Percentiles rank a stretch among this genome's conserved stretches.
These are phyloP conservation scores for Craterocephalus amniculus DNA, from an alignment of 2,797 vertebrate genomes.

Conservation along the genomic window DNA sequence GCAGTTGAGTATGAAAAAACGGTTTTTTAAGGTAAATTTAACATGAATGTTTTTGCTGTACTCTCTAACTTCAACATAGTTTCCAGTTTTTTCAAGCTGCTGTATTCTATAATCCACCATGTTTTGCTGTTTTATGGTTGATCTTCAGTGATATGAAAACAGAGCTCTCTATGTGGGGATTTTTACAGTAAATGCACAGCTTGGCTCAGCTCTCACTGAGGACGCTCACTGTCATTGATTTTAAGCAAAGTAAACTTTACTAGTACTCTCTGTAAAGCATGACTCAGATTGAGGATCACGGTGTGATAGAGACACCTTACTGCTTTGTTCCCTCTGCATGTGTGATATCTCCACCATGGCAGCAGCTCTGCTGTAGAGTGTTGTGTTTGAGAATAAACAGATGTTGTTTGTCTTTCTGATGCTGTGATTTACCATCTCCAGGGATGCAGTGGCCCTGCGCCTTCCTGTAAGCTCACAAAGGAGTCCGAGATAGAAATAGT, in stretches of 20 bases:
- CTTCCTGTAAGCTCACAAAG: slow-evolving; percentile 75
- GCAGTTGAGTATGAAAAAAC: too few relatives aligned
- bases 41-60: too few relatives aligned
- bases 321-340: slow-evolving; percentile 61
- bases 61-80: too few relatives aligned
- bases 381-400: slow-evolving; percentile 81
- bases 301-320: slow-evolving; percentile 56
- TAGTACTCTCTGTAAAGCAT: slow-evolving; percentile 44
- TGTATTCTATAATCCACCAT: neutral
- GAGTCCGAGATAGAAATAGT: slow-evolving; percentile 69
- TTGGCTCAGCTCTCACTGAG: slow-evolving; percentile 10
- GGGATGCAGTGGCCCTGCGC: slow-evolving; percentile 74
- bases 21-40: too few relatives aligned
- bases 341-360: slow-evolving; percentile 61
- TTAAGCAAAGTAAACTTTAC: slow-evolving; percentile 53
- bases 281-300: slow-evolving; percentile 48
- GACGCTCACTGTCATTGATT: slow-evolving; percentile 31
- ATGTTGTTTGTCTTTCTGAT: slow-evolving; percentile 85
- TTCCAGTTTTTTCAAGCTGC: too few relatives aligned
- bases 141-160: slow-evolving; percentile 16
- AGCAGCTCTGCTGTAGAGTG: slow-evolving; percentile 65
- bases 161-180: neutral
- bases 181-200: slow-evolving; percentile 29
- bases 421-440: slow-evolving; percentile 81
- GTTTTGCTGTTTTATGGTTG: slow-evolving; percentile 3